Evolutionary conservation across 1,140 invertebrate genomes (phyloP).

Genomic region (Eubasilissa regina): DNA sequence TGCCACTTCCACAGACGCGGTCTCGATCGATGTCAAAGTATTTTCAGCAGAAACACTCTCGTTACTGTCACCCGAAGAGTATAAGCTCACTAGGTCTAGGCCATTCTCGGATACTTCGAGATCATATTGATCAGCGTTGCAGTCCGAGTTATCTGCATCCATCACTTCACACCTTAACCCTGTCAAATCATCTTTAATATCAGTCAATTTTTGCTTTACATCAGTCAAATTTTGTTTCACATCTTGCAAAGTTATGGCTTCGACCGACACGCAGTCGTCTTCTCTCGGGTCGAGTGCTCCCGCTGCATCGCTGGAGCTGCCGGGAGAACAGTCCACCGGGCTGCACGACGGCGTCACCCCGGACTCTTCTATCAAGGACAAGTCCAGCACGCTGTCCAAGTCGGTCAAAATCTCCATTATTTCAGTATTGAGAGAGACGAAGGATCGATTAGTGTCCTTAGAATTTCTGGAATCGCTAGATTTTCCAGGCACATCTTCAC

Average conservation of each 20-base stretch:
- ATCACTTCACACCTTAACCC: not conserved
- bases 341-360: constrained; percentile 61
- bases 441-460: not conserved
- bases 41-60: not conserved
- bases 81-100: constrained; percentile 66
- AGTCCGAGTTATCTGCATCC: not conserved
- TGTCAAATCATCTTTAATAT: constrained; percentile 1
- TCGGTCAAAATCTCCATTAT: constrained; percentile 72
- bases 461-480: not conserved
- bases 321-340: not conserved
- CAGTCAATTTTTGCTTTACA: constrained; percentile 7
- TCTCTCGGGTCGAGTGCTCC: not conserved
- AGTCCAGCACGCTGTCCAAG: constrained; percentile 70
- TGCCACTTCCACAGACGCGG: not conserved
- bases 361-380: constrained; percentile 68
- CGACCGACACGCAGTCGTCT: not conserved
- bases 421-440: constrained; percentile 61
- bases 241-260: not conserved
- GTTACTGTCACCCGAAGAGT: constrained; percentile 61
- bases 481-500: not conserved
- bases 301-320: not conserved
- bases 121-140: not conserved
- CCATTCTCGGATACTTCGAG: constrained; percentile 66
- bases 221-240: constrained; percentile 7
- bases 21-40: constrained; percentile 6